Conservation (phyloP, 2,888 invertebrate genomes). For the Catocala nupta region DNA sequence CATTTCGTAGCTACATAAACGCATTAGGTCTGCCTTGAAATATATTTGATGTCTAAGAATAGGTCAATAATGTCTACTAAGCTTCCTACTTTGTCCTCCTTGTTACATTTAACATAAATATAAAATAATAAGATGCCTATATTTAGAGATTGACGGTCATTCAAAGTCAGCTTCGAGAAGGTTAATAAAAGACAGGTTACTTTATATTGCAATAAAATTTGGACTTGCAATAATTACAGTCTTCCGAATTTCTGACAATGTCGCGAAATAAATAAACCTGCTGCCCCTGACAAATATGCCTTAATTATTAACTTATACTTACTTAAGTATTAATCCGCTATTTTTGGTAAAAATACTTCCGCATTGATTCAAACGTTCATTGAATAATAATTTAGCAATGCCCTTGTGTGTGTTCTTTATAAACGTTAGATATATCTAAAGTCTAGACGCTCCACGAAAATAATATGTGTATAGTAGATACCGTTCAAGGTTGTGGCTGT, state of each 20-base stretch:
- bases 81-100: too few species aligned
- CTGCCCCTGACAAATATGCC: neutral
- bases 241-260: neutral
- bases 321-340: slow-evolving; percentile 20
- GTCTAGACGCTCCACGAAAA: slow-evolving; percentile 18
- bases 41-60: too few species aligned
- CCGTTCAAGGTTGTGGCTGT: slow-evolving; percentile 26
- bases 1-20: too few species aligned
- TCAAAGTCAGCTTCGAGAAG: too few species aligned
- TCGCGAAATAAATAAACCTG: slow-evolving; percentile 5
- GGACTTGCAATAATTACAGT: neutral
- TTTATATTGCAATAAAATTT: too few species aligned
- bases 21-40: too few species aligned
- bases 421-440: slow-evolving; percentile 12
- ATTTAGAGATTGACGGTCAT: too few species aligned
- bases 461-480: neutral
- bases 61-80: too few species aligned
- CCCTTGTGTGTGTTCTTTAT: slow-evolving; percentile 24
- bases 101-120: too few species aligned
- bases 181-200: too few species aligned
- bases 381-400: slow-evolving; percentile 20
- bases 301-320: slow-evolving; percentile 19
- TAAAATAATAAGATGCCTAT: too few species aligned
- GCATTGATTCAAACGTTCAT: slow-evolving; percentile 22
- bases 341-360: slow-evolving; percentile 30